Base-by-base conservation (phyloP, 2,888 invertebrate genomes). In the Sinhomidia bicolor region DNA sequence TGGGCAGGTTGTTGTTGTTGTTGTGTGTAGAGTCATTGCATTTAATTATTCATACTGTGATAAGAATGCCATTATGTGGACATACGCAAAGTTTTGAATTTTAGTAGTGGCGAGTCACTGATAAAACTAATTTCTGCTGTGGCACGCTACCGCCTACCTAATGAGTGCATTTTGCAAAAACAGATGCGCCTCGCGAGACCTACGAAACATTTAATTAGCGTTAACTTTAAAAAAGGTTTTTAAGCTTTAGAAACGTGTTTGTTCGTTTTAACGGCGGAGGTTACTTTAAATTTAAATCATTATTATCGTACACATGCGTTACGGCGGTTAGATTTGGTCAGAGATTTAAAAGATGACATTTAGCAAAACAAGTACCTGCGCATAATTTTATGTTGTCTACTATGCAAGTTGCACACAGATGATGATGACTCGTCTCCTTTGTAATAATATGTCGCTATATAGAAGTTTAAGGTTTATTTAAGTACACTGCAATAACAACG, bases 311-410 rank as follows among this genome's bases (percentile, higher is more conserved):
- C 5, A n/a, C 17, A 36, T 65, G n/a, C 20, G 57, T 7, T 17
- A 65, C 36, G 65, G 65, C 32, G 65, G 36, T 36, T 65, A 36
- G 17, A 5, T 65, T 65, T 65, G 65, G 36, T 36, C 65, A 65
- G 65, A 65, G 36, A 36, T 10, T 36, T 36, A 65, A 65, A 17
- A 65, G 36, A 65, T 65, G n/a, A 36, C 65, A 65, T 5, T 14
- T 32, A 2, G n/a, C 65, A 62, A 26, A 47, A 2, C 47, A 47
- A 12, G 54, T 54, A 62, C 60, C 23, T 62, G 14, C n/a, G n/a
- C n/a, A n/a, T n/a, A n/a, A n/a, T n/a, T n/a, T n/a, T n/a, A n/a
- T n/a, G n/a, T n/a, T n/a, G n/a, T n/a, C n/a, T n/a, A n/a, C n/a
- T n/a, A n/a, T n/a, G n/a, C n/a, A n/a, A n/a, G n/a, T n/a, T n/a